Base-by-base conservation (phyloP, 2,113 vertebrate genomes). In the Gadus macrocephalus region DNA sequence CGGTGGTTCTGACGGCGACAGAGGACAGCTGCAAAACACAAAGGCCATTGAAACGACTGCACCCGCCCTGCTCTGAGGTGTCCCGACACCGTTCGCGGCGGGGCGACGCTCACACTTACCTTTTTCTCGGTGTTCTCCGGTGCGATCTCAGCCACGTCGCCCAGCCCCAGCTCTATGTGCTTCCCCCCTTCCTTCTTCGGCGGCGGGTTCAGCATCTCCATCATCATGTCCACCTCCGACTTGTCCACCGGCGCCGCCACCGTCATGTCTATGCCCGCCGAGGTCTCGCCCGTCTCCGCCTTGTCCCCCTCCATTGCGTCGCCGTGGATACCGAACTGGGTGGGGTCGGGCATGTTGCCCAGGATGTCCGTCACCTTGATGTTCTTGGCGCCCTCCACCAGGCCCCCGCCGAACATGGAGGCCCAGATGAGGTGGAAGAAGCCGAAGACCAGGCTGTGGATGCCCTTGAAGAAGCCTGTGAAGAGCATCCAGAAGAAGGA, bases 261-360 rank as follows among this genome's bases (percentile, higher is more conserved):
- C 3, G 88, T 89, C 0, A 90, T 86, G 35, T 98, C 95, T 6
- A 86, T 56, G 49, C 89, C 81, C 42, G 92, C 74, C 0, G 91
- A 83, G 0, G 88, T 85, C 72, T 98, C 96, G 1, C 78, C 16
- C 1, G 85, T 77, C 69, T 98, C 97, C n/a, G 79, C 80, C 77
- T 95, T 96, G 77, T 99, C 96, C 6, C 84, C 86, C 73, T 97
- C 97, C 15, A 91, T 14, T 17, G 88, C 85, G 63, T 99, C 97
- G 2, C 96, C 94, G 0, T 99, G 97, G 81, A 99, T 97, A 71
- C 96, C 96, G 81, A 98, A 98, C 66, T 99, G 97, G 6, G 96
- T 99, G 0, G 97, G 97, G 85, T 99, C 96, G 12, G 97, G 97
- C 97, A 99, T 99, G 86, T 97, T 96, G 11, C 96, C 97, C 38